Percentiles rank a stretch among this genome's conserved stretches.
phyloP scores from a whole-genome alignment of 2,113 vertebrate species.

The Paedocypris sp. region DNA sequence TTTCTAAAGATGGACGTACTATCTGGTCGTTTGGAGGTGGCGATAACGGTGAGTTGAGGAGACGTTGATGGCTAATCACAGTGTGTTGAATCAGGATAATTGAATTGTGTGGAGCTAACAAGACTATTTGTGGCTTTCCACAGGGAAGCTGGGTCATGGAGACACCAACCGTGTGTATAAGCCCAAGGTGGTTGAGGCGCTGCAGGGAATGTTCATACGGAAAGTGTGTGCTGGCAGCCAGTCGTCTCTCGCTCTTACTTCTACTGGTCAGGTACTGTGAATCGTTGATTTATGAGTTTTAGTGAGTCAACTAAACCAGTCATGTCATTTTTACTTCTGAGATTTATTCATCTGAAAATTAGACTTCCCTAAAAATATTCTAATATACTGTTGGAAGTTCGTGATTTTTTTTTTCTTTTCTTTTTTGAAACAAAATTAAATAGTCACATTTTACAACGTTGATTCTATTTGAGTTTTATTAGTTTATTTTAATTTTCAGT shows the following conservation, averaged over 20 bases:
- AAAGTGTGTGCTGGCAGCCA: constrained; percentile 71
- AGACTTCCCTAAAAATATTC: too few species aligned
- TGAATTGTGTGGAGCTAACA: too few species aligned
- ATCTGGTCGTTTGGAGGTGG: constrained; percentile 73
- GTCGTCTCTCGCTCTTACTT: constrained; percentile 67
- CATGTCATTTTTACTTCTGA: too few species aligned
- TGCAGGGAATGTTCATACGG: constrained; percentile 67
- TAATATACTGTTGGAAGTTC: too few species aligned
- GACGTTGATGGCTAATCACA: too few species aligned
- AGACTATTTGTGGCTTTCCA: neutral
- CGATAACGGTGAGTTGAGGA: constrained; percentile 57
- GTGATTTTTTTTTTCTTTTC: too few species aligned
- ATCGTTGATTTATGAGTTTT: neutral
- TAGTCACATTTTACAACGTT: too few species aligned
- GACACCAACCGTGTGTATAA: constrained; percentile 70
- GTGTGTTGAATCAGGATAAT: too few species aligned
- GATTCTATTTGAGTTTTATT: too few species aligned
- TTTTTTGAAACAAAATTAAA: too few species aligned
- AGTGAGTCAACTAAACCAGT: too few species aligned
- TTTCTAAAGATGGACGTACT: constrained; percentile 68
- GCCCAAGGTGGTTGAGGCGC: constrained; percentile 64
- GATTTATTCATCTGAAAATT: too few species aligned
- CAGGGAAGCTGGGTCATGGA: constrained; percentile 70
- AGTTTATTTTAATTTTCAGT: neutral
- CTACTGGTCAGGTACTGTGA: constrained; percentile 63